These are phyloP conservation scores for Potamilus streckersoni DNA, from an alignment of 1,140 invertebrate species.

Conservation along the genomic window DNA sequence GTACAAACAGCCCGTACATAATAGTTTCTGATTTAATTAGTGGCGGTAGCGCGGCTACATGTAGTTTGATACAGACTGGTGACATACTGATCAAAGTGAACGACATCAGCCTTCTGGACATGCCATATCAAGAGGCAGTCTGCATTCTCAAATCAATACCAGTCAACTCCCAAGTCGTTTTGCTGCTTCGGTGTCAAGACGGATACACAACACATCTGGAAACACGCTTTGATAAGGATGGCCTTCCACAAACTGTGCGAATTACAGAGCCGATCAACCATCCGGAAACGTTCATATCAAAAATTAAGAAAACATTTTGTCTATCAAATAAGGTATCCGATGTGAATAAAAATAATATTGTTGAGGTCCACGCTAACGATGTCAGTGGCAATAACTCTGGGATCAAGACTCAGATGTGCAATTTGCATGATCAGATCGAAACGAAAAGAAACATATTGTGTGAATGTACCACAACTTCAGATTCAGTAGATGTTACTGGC, in stretches of 20 bases:
- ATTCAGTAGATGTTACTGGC: too few relatives aligned
- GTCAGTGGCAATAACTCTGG: neutral
- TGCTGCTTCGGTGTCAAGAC: constrained; percentile 54
- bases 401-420: too few relatives aligned
- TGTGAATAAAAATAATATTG: constrained; percentile 19
- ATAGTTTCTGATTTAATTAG: constrained; percentile 54
- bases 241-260: constrained; percentile 53
- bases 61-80: constrained; percentile 56
- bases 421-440: too few relatives aligned
- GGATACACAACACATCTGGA: constrained; percentile 58
- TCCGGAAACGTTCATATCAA: constrained; percentile 48
- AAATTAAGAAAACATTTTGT: constrained; percentile 42
- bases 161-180: constrained; percentile 40
- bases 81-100: constrained; percentile 60
- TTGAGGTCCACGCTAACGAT: constrained; percentile 14
- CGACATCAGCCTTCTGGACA: constrained; percentile 54
- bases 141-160: constrained; percentile 57
- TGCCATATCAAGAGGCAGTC: constrained; percentile 54
- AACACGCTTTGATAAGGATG: constrained; percentile 57
- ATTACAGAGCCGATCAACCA: constrained; percentile 47
- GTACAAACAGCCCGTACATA: constrained; percentile 51
- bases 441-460: too few relatives aligned
- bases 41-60: constrained; percentile 55
- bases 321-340: neutral
- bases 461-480: too few relatives aligned